phyloP scores from a whole-genome alignment of 2,113 vertebrate genomes.

The Orthochromis indermauri region DNA sequence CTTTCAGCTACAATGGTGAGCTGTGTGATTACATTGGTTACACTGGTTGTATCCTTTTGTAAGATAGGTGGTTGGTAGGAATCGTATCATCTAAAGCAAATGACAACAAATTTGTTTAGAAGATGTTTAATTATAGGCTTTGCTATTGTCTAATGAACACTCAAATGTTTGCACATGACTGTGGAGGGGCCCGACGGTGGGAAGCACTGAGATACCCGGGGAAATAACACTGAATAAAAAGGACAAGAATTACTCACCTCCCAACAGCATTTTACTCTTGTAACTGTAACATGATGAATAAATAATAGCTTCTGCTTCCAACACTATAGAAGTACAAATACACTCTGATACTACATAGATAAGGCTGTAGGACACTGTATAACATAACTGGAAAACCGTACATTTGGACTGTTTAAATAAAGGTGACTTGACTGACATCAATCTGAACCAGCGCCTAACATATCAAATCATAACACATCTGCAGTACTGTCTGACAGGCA shows the following conservation, averaged over 20 bases:
- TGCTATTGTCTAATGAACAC: neutral
- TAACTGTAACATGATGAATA: neutral
- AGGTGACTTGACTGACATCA: neutral
- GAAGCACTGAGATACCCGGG: neutral
- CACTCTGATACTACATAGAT: neutral
- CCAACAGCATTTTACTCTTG: neutral
- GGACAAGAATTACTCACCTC: neutral
- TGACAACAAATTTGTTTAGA: neutral
- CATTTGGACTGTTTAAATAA: neutral
- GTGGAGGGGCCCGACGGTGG: neutral
- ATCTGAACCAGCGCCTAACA: neutral
- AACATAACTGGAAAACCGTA: neutral
- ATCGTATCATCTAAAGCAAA: neutral
- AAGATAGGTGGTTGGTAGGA: neutral
- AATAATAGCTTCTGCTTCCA: neutral
- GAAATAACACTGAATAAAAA: neutral
- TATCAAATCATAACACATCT: neutral
- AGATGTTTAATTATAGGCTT: neutral
- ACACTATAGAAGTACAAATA: neutral
- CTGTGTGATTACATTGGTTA: neutral
- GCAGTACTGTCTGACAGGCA: conserved; percentile 2
- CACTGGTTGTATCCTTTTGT: neutral
- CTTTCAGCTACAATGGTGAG: neutral
- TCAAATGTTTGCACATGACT: neutral
- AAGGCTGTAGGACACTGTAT: neutral